phyloP scores from a whole-genome alignment of 2,888 invertebrate genomes.

The Isotomurus palustris region DNA sequence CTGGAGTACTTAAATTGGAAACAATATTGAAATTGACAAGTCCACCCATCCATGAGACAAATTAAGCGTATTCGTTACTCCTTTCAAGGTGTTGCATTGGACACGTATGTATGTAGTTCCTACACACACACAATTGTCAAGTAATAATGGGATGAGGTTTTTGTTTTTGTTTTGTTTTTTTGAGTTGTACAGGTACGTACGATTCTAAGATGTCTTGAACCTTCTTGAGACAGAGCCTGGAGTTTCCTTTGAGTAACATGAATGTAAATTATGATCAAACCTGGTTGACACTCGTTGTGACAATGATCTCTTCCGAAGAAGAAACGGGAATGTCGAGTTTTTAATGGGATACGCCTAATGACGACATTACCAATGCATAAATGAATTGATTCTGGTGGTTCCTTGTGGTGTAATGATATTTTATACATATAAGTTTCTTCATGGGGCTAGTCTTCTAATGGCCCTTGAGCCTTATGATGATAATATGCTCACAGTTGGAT shows the following conservation, averaged over 20 bases:
- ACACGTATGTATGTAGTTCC: background rate
- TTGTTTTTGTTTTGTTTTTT: background rate
- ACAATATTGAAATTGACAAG: constrained; percentile 12
- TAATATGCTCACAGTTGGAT: no score
- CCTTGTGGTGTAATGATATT: background rate
- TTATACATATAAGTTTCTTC: no score
- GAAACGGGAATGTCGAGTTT: constrained; percentile 5
- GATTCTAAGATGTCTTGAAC: no score
- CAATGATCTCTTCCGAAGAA: background rate
- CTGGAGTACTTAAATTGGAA: background rate
- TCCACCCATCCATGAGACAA: constrained; percentile 16
- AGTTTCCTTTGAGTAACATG: no score
- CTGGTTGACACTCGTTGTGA: background rate
- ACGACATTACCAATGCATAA: no score
- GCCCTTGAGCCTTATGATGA: no score
- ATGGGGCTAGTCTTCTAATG: no score
- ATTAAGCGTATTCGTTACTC: background rate
- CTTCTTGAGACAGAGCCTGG: no score
- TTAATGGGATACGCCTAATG: constrained; percentile 17
- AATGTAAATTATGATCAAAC: constrained; percentile 4
- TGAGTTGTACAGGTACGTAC: no score
- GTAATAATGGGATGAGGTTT: no score
- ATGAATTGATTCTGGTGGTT: background rate
- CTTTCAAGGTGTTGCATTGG: constrained; percentile 3
- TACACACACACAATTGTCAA: no score